A percentile compares a stretch with the other conserved stretches of the same genome.
phyloP scores from a whole-genome alignment of 2,888 invertebrate species.

The Platycnemis pennipes region DNA sequence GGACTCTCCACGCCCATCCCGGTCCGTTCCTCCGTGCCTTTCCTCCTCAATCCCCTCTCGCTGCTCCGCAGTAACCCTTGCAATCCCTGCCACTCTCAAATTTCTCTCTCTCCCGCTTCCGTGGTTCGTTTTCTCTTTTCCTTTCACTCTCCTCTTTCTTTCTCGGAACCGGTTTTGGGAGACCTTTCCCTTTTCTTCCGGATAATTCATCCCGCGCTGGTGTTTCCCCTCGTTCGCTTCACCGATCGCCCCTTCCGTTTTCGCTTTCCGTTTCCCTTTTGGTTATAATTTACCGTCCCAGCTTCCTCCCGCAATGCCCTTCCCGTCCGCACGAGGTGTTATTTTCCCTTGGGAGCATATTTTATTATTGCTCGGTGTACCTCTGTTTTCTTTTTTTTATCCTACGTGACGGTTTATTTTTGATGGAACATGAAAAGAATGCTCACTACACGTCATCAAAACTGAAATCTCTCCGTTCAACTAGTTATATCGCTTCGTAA shows the following conservation, averaged over 20 bases:
- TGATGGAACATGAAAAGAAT: not conserved
- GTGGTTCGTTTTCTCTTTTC: not conserved
- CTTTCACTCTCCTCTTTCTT: not conserved
- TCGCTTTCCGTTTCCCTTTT: slow-evolving; percentile 30
- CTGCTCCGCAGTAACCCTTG: not conserved
- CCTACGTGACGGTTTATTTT: not conserved
- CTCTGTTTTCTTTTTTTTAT: not conserved
- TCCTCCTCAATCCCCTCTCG: not conserved
- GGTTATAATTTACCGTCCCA: not conserved
- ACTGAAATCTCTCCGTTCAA: not conserved
- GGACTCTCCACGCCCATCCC: not conserved
- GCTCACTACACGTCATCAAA: not conserved
- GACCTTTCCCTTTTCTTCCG: not conserved
- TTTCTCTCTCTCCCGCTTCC: not conserved
- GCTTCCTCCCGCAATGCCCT: not conserved
- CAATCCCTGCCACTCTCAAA: not conserved
- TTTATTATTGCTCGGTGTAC: not conserved
- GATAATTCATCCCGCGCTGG: not conserved
- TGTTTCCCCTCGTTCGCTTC: not conserved
- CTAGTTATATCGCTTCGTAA: not conserved
- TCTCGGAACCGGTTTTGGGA: not conserved
- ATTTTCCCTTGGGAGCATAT: not conserved
- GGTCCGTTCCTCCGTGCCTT: not conserved
- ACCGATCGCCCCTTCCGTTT: not conserved
- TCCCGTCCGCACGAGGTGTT: not conserved